Conservation (phyloP, 2,888 invertebrate genomes). For the Stenoptilia bipunctidactyla region DNA sequence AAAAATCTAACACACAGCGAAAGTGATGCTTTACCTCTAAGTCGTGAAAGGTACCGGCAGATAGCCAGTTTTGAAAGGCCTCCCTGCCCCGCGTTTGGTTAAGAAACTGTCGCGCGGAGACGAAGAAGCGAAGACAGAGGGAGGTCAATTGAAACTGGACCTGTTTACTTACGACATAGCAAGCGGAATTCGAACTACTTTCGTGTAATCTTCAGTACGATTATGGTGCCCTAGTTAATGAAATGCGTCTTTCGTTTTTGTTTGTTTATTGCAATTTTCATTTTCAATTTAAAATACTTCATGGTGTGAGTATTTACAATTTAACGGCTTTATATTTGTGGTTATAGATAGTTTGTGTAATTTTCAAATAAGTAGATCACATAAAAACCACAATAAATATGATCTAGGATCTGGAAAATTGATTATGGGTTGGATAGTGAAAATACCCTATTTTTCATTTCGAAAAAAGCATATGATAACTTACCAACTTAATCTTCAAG, state of each 20-base stretch:
- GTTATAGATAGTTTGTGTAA: no score
- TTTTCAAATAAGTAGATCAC: no score
- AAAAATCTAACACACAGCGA: slow-evolving; percentile 65
- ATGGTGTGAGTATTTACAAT: no score
- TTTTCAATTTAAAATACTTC: no score
- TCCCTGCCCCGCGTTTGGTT: slow-evolving; percentile 25
- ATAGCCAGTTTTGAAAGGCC: slow-evolving; percentile 37
- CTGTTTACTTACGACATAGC: slow-evolving; percentile 53
- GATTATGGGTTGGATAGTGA: no score
- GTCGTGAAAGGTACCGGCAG: slow-evolving; percentile 65
- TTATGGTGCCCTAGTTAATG: slow-evolving; percentile 45
- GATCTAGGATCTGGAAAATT: no score
- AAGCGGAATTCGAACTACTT: slow-evolving; percentile 64
- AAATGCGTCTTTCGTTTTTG: slow-evolving; percentile 1
- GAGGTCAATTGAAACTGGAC: slow-evolving; percentile 35
- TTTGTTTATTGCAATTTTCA: no score
- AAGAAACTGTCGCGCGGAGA: slow-evolving; percentile 11
- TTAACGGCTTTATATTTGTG: no score
- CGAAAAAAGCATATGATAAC: no score
- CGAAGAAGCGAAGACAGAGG: slow-evolving; percentile 17
- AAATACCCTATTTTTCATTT: no score
- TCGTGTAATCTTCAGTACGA: slow-evolving; percentile 56
- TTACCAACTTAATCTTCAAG: no score
- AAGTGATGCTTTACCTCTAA: slow-evolving; percentile 60
- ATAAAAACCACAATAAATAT: no score